Evolutionary conservation across 1,140 invertebrate genomes (phyloP).

Genomic region (Zaprionus tsacasi): DNA sequence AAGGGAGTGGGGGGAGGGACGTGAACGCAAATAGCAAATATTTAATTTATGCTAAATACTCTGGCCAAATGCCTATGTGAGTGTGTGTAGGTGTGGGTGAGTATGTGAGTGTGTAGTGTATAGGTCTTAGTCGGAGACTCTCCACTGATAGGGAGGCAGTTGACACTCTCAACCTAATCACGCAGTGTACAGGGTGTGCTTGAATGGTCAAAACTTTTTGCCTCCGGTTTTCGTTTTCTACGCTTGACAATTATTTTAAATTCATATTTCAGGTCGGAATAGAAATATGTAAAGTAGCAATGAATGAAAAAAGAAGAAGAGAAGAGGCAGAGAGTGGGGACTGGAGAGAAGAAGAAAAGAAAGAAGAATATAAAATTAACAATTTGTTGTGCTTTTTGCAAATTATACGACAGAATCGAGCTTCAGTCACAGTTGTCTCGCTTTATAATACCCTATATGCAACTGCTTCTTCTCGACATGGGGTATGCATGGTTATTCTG

Average conservation of each 20-base stretch:
- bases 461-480: neutral
- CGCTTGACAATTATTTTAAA: constrained; percentile 62
- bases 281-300: constrained; percentile 74
- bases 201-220: neutral
- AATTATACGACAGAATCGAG: constrained; percentile 63
- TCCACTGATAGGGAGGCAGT: too few species aligned
- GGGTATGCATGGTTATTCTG: neutral
- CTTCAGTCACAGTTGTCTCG: constrained; percentile 38
- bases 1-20: too few species aligned
- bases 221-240: neutral
- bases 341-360: constrained; percentile 38
- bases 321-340: neutral
- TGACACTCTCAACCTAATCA: too few species aligned
- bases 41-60: constrained; percentile 63
- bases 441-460: constrained; percentile 12
- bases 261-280: constrained; percentile 37
- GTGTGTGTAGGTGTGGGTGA: neutral
- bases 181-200: too few species aligned
- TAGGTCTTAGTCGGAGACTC: too few species aligned
- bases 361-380: constrained; percentile 76
- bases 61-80: constrained; percentile 20
- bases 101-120: constrained; percentile 17
- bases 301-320: constrained; percentile 23
- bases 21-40: constrained; percentile 39
- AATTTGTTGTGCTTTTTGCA: constrained; percentile 80